Base-by-base conservation (phyloP, 2,888 invertebrate genomes). In the Allacma fusca region DNA sequence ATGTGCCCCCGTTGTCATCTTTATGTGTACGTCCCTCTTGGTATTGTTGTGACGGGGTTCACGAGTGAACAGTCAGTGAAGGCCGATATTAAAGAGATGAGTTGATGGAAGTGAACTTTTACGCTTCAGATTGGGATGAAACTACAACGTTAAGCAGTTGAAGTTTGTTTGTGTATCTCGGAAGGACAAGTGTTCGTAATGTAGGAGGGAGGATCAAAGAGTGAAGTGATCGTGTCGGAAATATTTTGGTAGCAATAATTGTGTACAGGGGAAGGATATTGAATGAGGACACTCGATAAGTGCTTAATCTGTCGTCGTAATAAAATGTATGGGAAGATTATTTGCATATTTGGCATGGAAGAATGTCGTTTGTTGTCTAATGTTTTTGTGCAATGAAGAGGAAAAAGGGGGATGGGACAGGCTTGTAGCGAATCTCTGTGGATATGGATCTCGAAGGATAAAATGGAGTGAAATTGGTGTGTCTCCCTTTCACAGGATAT, bases 321-420 rank as follows among this genome's bases (percentile, higher is more conserved):
- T 79, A 77, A 79, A 79, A 79, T 79, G 75, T 79, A 79, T 79
- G 79, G 79, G 78, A 69, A 73, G 70, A 79, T 79, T 76, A 79
- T 79, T 79, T 79, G 79, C 79, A 79, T 79, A 79, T 79, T 78
- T 78, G 65, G 40, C 57, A 67, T 75, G 57, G 64, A 78, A 78
- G 75, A 75, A 78, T 75, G 78, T 78, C 75, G 75, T 78, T 78
- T 78, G 78, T 75, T 78, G 78, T 78, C 64, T 65, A 69, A 75
- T 68, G 68, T 68, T 75, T 69, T 75, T 69, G 75, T 77, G 65
- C 65, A 77, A 67, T 72, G 77, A 72, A 77, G 71, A 71, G 71
- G 72, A 72, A 72, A 70, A 69, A 40, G 62, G 34, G 43, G 50
- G 43, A 29, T 28, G 50, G 19, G 75, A 67, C 44, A 59, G 69